These are phyloP conservation scores for Lagocephalus sceleratus DNA, from an alignment of 2,797 vertebrate species.

Conservation along the genomic window DNA sequence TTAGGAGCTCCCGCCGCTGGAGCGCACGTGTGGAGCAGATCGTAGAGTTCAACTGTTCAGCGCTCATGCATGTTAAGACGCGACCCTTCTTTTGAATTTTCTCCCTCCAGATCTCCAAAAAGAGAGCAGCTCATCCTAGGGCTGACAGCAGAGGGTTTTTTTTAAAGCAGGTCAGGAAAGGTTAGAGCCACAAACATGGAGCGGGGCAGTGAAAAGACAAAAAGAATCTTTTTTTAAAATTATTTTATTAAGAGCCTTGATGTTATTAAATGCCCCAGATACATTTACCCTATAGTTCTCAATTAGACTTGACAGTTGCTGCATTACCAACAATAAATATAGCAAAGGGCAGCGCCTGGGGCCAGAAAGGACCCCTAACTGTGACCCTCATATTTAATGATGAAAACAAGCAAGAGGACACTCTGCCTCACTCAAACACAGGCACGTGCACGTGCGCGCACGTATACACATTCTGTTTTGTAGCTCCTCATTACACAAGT, in stretches of 20 bases:
- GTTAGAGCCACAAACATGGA: constrained; percentile 65
- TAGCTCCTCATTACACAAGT: constrained; percentile 41
- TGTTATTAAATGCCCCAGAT: constrained; percentile 80
- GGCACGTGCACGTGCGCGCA: constrained; percentile 11
- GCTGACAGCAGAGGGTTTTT: constrained; percentile 45
- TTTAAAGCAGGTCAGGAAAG: constrained; percentile 66
- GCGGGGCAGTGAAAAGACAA: constrained; percentile 67
- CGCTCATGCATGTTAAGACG: constrained; percentile 45
- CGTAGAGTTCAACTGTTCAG: constrained; percentile 42
- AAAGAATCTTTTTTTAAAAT: constrained; percentile 74
- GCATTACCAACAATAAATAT: constrained; percentile 81
- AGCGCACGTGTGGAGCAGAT: constrained; percentile 13
- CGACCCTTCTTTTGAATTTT: constrained; percentile 26
- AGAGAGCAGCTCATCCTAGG: constrained; percentile 38
- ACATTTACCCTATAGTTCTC: constrained; percentile 75
- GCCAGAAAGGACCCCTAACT: constrained; percentile 72
- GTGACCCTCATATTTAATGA: constrained; percentile 80
- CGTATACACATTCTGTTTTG: constrained; percentile 8
- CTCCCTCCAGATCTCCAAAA: constrained; percentile 30
- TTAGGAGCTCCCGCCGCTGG: constrained; percentile 1
- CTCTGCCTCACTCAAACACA: constrained; percentile 56
- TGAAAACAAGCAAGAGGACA: constrained; percentile 69
- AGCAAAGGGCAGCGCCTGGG: constrained; percentile 72
- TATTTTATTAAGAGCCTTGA: constrained; percentile 76
- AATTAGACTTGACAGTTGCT: constrained; percentile 80